phyloP scores from a whole-genome alignment of 1,140 invertebrate species.

The Pogonognathellus flavescens region DNA sequence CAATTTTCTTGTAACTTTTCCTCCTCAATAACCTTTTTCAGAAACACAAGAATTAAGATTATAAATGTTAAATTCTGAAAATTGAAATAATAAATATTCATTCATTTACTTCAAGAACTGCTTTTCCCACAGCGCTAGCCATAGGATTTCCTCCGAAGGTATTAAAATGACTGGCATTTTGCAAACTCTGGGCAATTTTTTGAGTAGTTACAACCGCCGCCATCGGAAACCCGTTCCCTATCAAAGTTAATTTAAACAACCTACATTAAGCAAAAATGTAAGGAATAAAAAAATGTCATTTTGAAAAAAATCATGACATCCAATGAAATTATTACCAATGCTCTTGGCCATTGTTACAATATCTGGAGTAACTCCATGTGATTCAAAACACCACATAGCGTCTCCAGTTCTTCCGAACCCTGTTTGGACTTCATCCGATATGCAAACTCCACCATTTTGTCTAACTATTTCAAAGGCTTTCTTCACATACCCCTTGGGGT shows the following conservation, averaged over 20 bases:
- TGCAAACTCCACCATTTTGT: slow-evolving; percentile 85
- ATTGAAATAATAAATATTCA: neutral
- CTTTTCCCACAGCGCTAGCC: slow-evolving; percentile 86
- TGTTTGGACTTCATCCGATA: slow-evolving; percentile 87
- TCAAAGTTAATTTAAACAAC: slow-evolving; percentile 56
- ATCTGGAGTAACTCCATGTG: slow-evolving; percentile 88
- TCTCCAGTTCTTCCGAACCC: slow-evolving; percentile 93
- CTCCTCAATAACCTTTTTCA: slow-evolving; percentile 92
- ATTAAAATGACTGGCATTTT: slow-evolving; percentile 89
- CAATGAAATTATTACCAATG: too few relatives aligned
- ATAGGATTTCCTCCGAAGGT: slow-evolving; percentile 97
- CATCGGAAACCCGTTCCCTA: slow-evolving; percentile 91
- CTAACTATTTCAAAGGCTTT: slow-evolving; percentile 85
- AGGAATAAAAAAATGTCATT: neutral
- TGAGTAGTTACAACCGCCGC: slow-evolving; percentile 92
- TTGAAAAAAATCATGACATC: too few relatives aligned
- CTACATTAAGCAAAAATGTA: too few relatives aligned
- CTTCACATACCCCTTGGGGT: slow-evolving; percentile 88
- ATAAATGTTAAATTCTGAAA: too few relatives aligned
- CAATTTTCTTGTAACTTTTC: slow-evolving; percentile 86
- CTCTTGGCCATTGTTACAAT: slow-evolving; percentile 92
- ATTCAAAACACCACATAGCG: slow-evolving; percentile 95
- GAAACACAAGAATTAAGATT: neutral
- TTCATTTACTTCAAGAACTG: slow-evolving; percentile 85
- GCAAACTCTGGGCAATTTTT: slow-evolving; percentile 83